A percentile compares a stretch with the other conserved stretches of the same genome.
Evolutionary conservation across 1,140 invertebrate species (phyloP).

Genomic region (Lasaia peninsularis): DNA sequence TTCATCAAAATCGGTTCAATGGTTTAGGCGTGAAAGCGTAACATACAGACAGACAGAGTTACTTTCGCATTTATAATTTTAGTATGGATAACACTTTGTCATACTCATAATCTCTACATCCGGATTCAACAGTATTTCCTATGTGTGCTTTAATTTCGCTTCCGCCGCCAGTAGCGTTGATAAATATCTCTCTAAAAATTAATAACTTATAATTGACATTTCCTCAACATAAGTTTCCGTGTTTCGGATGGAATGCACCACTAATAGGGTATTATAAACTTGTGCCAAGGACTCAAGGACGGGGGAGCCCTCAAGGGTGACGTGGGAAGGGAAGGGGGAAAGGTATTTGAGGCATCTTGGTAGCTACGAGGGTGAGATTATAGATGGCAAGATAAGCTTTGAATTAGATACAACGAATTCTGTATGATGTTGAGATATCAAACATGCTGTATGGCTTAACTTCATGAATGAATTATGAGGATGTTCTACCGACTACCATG

Average conservation of each 20-base stretch:
- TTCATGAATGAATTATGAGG: conserved; percentile 70
- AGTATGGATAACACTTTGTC: no score
- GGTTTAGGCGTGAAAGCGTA: no score
- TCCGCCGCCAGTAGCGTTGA: no score
- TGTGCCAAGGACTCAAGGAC: conserved; percentile 49
- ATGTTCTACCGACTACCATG: conserved; percentile 17
- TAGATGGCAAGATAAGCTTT: conserved; percentile 71
- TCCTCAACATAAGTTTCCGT: conserved; percentile 12
- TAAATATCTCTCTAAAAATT: neutral
- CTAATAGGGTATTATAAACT: conserved; percentile 74
- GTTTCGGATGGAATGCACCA: conserved; percentile 35
- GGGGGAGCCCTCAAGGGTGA: conserved; percentile 36
- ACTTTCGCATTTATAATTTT: no score
- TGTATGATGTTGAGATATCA: conserved; percentile 70
- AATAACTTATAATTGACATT: conserved; percentile 11
- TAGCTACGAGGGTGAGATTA: conserved; percentile 57
- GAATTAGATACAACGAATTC: conserved; percentile 74
- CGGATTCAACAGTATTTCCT: no score
- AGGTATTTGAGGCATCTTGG: conserved; percentile 55
- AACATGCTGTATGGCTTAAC: conserved; percentile 45
- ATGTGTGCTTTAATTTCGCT: no score
- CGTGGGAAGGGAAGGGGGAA: conserved; percentile 25
- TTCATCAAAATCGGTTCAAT: no score
- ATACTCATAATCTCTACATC: no score
- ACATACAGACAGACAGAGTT: no score